These are phyloP conservation scores for Lytechinus variegatus DNA, from an alignment of 35 echinoderm and acorn worm genomes.

Conservation along the genomic window DNA sequence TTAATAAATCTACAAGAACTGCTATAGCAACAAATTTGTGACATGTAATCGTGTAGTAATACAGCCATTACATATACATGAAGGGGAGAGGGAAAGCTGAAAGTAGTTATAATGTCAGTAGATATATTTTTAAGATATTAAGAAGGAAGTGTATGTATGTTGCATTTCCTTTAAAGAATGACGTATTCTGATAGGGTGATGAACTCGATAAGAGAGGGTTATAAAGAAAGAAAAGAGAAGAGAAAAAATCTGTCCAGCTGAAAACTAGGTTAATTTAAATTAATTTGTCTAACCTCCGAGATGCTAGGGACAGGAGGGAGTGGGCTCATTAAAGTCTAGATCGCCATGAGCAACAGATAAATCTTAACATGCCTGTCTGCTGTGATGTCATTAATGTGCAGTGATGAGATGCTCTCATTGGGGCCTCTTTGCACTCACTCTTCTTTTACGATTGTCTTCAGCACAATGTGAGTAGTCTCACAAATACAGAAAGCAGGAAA, in stretches of 20 bases:
- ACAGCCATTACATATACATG: too few relatives aligned
- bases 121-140: too few relatives aligned
- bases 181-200: neutral
- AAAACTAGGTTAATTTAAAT: neutral
- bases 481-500: too few relatives aligned
- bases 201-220: neutral
- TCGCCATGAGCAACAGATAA: neutral
- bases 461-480: neutral
- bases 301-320: neutral
- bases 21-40: too few relatives aligned
- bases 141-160: too few relatives aligned
- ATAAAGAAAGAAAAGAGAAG: neutral
- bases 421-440: neutral
- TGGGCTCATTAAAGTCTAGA: neutral
- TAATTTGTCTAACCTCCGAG: neutral
- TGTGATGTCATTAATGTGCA: conserved; percentile 2
- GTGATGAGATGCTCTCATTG: neutral
- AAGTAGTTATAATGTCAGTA: too few relatives aligned
- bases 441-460: neutral
- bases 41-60: too few relatives aligned
- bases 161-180: too few relatives aligned
- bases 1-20: too few relatives aligned
- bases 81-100: too few relatives aligned
- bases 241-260: neutral
- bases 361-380: neutral